Conservation (phyloP, 1,140 invertebrate species). For the Magallana gigas region DNA sequence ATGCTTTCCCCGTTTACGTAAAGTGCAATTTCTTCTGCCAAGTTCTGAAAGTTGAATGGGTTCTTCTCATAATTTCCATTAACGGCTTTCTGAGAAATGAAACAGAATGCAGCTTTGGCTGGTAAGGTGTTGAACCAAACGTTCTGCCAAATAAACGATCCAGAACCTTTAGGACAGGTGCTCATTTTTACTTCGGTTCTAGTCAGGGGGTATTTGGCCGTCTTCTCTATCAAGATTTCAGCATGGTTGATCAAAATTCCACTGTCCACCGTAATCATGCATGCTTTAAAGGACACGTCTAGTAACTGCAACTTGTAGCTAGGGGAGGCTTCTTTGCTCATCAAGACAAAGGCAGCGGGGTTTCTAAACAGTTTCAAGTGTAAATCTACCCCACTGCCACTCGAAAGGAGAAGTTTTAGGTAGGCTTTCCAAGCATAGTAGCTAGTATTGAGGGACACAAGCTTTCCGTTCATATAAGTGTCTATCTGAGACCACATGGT, state of each 20-base stretch:
- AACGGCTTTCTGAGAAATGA: slow-evolving; percentile 38
- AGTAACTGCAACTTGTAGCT: slow-evolving; percentile 38
- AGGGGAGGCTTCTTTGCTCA: slow-evolving; percentile 38
- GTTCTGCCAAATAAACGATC: slow-evolving; percentile 48
- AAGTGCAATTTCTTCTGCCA: slow-evolving; percentile 28
- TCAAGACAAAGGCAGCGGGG: slow-evolving; percentile 45
- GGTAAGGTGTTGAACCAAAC: slow-evolving; percentile 47
- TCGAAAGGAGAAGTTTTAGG: slow-evolving; percentile 43
- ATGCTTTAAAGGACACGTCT: slow-evolving; percentile 41
- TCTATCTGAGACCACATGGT: slow-evolving; percentile 46
- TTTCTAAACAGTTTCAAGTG: slow-evolving; percentile 49
- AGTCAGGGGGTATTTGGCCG: slow-evolving; percentile 39
- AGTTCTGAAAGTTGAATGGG: slow-evolving; percentile 50
- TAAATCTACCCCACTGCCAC: slow-evolving; percentile 45
- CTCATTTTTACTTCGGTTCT: slow-evolving; percentile 48
- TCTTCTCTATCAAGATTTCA: slow-evolving; percentile 40
- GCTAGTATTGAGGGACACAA: slow-evolving; percentile 43
- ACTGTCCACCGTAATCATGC: slow-evolving; percentile 47
- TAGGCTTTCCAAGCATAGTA: slow-evolving; percentile 50
- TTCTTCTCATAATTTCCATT: slow-evolving; percentile 48
- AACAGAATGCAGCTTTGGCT: slow-evolving; percentile 35
- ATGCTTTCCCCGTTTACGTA: slow-evolving; percentile 44
- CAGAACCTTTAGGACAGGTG: slow-evolving; percentile 37
- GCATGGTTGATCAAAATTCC: slow-evolving; percentile 44
- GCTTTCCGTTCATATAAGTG: slow-evolving; percentile 47